phyloP scores from a whole-genome alignment of 2,113 vertebrate genomes.

The Ameiurus melas region DNA sequence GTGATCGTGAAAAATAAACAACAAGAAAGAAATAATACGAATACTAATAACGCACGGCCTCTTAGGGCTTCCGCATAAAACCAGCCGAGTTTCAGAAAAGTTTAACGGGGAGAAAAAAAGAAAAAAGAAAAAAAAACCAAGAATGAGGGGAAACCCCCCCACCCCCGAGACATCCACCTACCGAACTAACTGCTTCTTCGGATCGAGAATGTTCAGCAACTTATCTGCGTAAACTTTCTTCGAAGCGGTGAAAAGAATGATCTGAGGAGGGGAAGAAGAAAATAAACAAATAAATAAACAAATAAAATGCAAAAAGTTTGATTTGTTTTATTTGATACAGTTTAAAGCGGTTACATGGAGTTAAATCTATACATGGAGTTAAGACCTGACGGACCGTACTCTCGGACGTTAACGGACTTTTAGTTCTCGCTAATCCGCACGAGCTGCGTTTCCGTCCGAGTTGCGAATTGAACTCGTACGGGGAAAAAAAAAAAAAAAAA shows the following conservation, averaged over 20 bases:
- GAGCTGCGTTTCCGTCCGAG: too few species aligned
- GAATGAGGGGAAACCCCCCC: neutral
- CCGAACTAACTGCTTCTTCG: slow-evolving; percentile 98
- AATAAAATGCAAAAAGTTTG: neutral
- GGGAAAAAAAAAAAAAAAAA: too few species aligned
- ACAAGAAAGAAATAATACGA: too few species aligned
- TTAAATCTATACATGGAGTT: too few species aligned
- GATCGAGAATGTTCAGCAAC: slow-evolving; percentile 97
- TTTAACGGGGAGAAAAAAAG: neutral
- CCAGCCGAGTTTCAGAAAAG: neutral
- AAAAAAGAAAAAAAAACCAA: neutral
- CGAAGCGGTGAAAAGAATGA: slow-evolving; percentile 99
- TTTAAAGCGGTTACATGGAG: neutral
- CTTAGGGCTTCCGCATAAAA: neutral
- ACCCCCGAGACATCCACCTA: slow-evolving; percentile 59
- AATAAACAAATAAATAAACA: neutral
- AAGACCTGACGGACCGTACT: neutral
- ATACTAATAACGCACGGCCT: too few species aligned
- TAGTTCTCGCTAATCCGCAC: neutral
- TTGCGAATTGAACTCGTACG: too few species aligned
- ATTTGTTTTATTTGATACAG: neutral
- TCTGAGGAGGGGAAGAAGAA: slow-evolving; percentile 67
- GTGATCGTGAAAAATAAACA: too few species aligned
- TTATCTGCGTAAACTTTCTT: slow-evolving; percentile 99
- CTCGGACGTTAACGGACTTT: neutral